Conservation (phyloP, 2,888 invertebrate genomes). For the Nymphalis c-album region DNA sequence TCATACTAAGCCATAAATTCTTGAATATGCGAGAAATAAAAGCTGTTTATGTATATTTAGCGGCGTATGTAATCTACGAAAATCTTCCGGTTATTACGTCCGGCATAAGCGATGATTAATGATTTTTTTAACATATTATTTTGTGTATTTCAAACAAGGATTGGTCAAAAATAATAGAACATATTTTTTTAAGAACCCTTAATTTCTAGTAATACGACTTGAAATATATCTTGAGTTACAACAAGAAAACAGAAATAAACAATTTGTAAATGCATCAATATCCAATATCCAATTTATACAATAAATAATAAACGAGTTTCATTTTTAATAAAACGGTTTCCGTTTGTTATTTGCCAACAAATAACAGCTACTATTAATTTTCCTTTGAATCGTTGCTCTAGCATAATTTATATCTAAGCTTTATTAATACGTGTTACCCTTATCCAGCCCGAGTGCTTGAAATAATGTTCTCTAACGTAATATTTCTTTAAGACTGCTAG, state of each 20-base stretch:
- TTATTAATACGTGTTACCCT: constrained; percentile 35
- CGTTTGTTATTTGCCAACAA: constrained; percentile 21
- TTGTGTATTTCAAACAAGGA: neutral
- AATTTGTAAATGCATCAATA: too few relatives aligned
- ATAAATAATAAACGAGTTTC: constrained; percentile 11
- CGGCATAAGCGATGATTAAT: neutral
- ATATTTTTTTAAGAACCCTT: too few relatives aligned
- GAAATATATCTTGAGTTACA: neutral
- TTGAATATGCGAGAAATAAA: neutral
- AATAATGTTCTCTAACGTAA: constrained; percentile 30
- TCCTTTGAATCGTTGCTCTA: constrained; percentile 26
- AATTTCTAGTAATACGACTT: too few relatives aligned
- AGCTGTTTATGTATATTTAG: constrained; percentile 6
- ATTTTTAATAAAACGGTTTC: constrained; percentile 18
- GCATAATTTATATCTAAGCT: constrained; percentile 32
- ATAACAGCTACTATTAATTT: constrained; percentile 28
- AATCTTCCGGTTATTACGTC: constrained; percentile 12
- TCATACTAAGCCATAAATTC: neutral
- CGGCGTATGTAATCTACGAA: constrained; percentile 15
- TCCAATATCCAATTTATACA: neutral
- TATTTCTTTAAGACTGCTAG: constrained; percentile 33
- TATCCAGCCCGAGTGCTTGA: constrained; percentile 30
- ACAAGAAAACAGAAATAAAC: neutral
- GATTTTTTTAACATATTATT: neutral
- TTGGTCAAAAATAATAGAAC: too few relatives aligned